These are phyloP conservation scores for Dione vanillae DNA, from an alignment of 2,888 invertebrate genomes.

Conservation along the genomic window DNA sequence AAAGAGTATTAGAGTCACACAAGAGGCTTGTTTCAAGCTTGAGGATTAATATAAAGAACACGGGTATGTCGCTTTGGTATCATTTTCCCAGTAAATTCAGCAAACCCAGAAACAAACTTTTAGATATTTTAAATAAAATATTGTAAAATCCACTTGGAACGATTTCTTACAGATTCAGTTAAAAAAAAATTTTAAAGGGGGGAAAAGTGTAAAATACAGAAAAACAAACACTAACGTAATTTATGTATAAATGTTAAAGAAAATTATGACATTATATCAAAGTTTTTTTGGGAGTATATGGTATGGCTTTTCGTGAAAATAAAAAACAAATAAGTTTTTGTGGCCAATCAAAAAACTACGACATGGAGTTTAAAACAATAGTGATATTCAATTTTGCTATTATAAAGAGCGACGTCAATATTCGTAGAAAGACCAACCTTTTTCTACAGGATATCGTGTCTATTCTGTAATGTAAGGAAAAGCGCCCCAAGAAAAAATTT, in stretches of 20 bases:
- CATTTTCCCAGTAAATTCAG: too few relatives aligned
- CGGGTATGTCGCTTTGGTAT: not conserved
- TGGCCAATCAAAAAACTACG: not conserved
- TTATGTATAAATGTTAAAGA: too few relatives aligned
- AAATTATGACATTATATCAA: too few relatives aligned
- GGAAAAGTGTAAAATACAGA: too few relatives aligned
- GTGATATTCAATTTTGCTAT: not conserved
- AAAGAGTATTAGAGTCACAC: slow-evolving; percentile 10
- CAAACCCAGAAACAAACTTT: too few relatives aligned
- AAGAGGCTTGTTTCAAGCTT: slow-evolving; percentile 5
- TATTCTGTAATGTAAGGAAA: not conserved
- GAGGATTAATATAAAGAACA: not conserved
- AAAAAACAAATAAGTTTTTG: not conserved
- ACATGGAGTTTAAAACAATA: not conserved
- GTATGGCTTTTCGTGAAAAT: not conserved
- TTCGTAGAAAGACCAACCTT: slow-evolving; percentile 13
- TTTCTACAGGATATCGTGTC: not conserved
- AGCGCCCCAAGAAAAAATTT: not conserved
- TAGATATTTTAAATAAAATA: not conserved
- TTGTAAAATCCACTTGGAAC: too few relatives aligned
- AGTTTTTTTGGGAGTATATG: too few relatives aligned
- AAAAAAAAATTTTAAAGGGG: too few relatives aligned
- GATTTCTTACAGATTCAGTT: too few relatives aligned
- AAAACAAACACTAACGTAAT: too few relatives aligned
- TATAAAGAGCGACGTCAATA: not conserved